Percentiles rank a stretch among this genome's conserved stretches.
These are phyloP conservation scores for Holotrichia oblita DNA, from an alignment of 1,140 invertebrate genomes.

Conservation along the genomic window DNA sequence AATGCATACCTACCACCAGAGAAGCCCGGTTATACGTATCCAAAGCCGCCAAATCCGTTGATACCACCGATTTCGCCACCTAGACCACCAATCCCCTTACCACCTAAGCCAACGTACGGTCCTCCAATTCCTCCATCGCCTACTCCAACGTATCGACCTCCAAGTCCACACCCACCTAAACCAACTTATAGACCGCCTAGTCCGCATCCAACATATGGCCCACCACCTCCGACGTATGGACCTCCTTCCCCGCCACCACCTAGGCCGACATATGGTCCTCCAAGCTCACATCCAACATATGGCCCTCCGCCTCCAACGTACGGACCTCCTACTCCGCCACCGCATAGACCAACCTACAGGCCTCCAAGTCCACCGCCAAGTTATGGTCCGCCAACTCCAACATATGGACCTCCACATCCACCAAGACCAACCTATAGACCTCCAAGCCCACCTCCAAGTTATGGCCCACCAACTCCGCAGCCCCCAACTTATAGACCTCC, in stretches of 20 bases:
- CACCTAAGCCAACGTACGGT: slow-evolving; percentile 44
- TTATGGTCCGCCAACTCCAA: slow-evolving; percentile 48
- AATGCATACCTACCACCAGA: slow-evolving; percentile 73
- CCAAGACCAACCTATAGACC: slow-evolving; percentile 36
- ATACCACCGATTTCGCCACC: slow-evolving; percentile 54
- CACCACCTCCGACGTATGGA: background rate
- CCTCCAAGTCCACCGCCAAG: slow-evolving; percentile 31
- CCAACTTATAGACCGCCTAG: slow-evolving; percentile 51
- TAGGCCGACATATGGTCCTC: slow-evolving; percentile 27
- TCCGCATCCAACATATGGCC: slow-evolving; percentile 47
- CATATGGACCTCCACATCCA: slow-evolving; percentile 42
- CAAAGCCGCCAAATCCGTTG: slow-evolving; percentile 68
- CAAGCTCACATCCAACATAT: background rate
- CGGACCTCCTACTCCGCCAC: slow-evolving; percentile 40
- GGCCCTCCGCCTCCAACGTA: slow-evolving; percentile 40
- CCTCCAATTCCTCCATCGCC: slow-evolving; percentile 6
- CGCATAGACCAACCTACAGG: background rate
- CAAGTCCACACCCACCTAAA: slow-evolving; percentile 42
- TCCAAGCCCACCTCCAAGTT: slow-evolving; percentile 28
- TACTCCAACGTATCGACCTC: slow-evolving; percentile 32
- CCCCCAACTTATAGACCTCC: slow-evolving; percentile 41
- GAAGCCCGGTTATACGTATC: slow-evolving; percentile 64
- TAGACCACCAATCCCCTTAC: slow-evolving; percentile 41
- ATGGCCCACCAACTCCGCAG: slow-evolving; percentile 13
- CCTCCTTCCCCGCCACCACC: background rate